Evolutionary conservation across 2,113 vertebrate genomes (phyloP).

Genomic region (Tautogolabrus adspersus): DNA sequence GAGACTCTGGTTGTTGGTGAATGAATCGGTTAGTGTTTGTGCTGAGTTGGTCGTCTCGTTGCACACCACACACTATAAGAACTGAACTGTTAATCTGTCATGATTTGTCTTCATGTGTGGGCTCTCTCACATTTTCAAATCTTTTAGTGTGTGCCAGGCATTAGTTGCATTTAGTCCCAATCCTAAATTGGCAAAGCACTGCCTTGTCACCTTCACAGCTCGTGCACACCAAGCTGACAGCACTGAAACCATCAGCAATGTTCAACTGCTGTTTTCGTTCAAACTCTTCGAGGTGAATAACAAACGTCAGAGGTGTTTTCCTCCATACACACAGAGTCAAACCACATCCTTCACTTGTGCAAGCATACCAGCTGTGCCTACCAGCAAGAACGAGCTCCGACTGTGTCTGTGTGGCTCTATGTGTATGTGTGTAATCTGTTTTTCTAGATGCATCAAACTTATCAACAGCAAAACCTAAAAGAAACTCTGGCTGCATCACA

Average conservation of each 20-base stretch:
- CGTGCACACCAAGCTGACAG: slow-evolving; percentile 8
- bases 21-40: too few relatives aligned
- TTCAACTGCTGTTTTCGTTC: slow-evolving; percentile 51
- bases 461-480: too few relatives aligned
- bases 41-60: too few relatives aligned
- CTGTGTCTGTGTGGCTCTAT: not conserved
- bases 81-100: too few relatives aligned
- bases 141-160: too few relatives aligned
- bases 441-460: slow-evolving; percentile 4
- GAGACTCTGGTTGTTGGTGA: too few relatives aligned
- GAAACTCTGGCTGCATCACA: too few relatives aligned
- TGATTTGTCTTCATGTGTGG: too few relatives aligned
- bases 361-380: slow-evolving; percentile 16
- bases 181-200: too few relatives aligned
- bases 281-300: slow-evolving; percentile 42
- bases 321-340: slow-evolving; percentile 52
- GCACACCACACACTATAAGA: too few relatives aligned
- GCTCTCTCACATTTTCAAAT: too few relatives aligned
- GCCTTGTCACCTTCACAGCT: not conserved
- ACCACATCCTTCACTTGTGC: slow-evolving; percentile 63
- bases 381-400: not conserved
- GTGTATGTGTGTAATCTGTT: slow-evolving; percentile 17
- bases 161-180: too few relatives aligned
- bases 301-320: slow-evolving; percentile 67
- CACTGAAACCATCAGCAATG: slow-evolving; percentile 17